phyloP scores from a whole-genome alignment of 2,113 vertebrate species.

The Alligator sinensis region DNA sequence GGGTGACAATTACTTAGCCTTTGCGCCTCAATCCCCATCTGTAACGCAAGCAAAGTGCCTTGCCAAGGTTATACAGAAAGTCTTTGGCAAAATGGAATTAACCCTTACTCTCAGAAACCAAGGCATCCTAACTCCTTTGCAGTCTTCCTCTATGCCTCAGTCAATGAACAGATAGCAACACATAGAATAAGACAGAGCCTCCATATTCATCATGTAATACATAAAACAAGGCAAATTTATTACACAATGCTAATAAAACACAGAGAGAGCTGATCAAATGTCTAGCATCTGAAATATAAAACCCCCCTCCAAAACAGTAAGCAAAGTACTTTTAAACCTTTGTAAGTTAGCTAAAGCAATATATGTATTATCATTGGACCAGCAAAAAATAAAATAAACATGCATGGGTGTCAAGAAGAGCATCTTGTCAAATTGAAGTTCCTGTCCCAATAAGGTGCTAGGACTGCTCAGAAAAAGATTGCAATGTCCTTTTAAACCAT shows the following conservation, averaged over 20 bases:
- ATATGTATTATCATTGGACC: not conserved
- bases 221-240: not conserved
- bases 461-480: not conserved
- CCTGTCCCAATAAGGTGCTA: not conserved
- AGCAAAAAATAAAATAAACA: not conserved
- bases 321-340: not conserved
- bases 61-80: not conserved
- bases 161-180: not conserved
- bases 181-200: not conserved
- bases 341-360: not conserved
- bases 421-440: not conserved
- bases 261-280: not conserved
- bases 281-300: not conserved
- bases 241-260: not conserved
- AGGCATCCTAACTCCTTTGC: no score
- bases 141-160: not conserved
- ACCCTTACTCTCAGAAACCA: not conserved
- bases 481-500: not conserved
- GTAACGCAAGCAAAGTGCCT: no score
- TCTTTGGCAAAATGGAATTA: not conserved
- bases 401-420: not conserved
- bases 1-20: not conserved
- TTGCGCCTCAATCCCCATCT: no score
- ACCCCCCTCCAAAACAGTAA: not conserved
- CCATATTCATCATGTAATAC: not conserved